Conservation (phyloP, 2,888 invertebrate species). For the Caenorhabditis drosophilae region DNA sequence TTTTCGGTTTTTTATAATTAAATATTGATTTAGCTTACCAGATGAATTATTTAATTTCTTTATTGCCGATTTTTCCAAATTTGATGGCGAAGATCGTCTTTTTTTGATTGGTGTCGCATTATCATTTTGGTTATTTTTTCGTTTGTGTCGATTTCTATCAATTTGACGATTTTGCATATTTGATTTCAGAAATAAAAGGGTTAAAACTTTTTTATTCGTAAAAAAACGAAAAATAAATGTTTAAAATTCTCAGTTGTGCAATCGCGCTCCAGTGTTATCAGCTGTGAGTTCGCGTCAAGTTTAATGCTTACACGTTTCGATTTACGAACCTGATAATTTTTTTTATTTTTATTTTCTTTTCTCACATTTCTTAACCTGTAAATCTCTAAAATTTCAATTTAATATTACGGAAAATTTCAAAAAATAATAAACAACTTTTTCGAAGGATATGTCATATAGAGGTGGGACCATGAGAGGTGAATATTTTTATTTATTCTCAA, state of each 20-base stretch:
- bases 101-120: background rate
- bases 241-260: constrained; percentile 1
- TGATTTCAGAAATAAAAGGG: background rate
- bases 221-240: background rate
- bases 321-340: constrained; percentile 14
- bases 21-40: too few relatives aligned
- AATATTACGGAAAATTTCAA: constrained; percentile 3
- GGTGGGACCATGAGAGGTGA: constrained; percentile 35
- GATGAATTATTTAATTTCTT: constrained; percentile 1
- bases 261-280: constrained; percentile 10
- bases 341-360: constrained; percentile 1
- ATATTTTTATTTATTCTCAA: background rate
- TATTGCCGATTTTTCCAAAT: background rate
- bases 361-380: background rate
- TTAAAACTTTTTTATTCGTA: background rate
- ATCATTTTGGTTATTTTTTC: background rate
- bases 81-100: background rate
- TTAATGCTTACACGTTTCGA: constrained; percentile 22
- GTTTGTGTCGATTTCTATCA: background rate
- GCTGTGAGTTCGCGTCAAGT: constrained; percentile 15
- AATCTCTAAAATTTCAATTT: constrained; percentile 5
- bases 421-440: background rate
- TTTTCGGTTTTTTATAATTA: too few relatives aligned
- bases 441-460: constrained; percentile 30
- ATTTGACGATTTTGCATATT: background rate